Conservation (phyloP, 2,113 vertebrate species). For the Carassius gibelio region DNA sequence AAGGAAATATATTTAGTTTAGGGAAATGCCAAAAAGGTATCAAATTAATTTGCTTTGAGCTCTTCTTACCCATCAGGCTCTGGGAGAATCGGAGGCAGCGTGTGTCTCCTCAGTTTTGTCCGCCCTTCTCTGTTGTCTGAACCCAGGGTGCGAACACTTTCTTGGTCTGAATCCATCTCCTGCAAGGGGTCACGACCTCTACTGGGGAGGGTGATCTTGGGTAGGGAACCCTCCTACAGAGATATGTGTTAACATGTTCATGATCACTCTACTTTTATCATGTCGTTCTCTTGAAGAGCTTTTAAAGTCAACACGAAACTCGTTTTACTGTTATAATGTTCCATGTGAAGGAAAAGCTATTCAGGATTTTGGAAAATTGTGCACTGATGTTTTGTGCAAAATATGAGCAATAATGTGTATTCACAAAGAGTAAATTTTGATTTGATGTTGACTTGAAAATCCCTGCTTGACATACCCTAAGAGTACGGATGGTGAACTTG, state of each 20-base stretch:
- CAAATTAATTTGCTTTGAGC: neutral
- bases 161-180: constrained; percentile 81
- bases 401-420: neutral
- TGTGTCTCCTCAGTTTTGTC: constrained; percentile 66
- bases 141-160: constrained; percentile 73
- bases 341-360: neutral
- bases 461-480: constrained; percentile 72
- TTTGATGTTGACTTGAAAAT: neutral
- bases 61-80: constrained; percentile 77
- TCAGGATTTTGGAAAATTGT: neutral
- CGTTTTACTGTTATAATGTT: neutral
- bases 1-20: neutral
- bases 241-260: neutral
- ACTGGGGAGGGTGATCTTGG: constrained; percentile 71
- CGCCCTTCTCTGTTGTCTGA: constrained; percentile 66
- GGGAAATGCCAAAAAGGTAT: neutral
- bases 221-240: constrained; percentile 77
- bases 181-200: constrained; percentile 68
- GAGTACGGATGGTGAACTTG: constrained; percentile 74
- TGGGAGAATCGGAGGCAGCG: constrained; percentile 78
- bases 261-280: neutral
- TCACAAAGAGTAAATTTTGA: neutral
- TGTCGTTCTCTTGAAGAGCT: neutral
- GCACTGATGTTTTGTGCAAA: neutral
- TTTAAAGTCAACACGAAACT: neutral